A percentile compares a stretch with the other conserved stretches of the same genome.
phyloP scores from a whole-genome alignment of 2,888 invertebrate genomes.

The Limnephilus marmoratus region DNA sequence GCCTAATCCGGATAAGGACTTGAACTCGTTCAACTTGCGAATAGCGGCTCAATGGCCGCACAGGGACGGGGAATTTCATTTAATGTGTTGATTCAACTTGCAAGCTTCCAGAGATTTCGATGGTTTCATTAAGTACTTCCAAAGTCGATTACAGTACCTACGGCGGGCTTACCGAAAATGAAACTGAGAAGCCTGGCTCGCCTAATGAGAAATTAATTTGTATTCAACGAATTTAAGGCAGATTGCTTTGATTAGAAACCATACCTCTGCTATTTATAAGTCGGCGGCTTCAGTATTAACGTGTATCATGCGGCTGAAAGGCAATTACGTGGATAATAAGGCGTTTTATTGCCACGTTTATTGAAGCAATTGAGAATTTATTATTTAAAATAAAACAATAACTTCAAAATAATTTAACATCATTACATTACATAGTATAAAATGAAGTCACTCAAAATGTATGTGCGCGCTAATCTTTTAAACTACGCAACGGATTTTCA shows the following conservation, averaged over 20 bases:
- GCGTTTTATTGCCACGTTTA: neutral
- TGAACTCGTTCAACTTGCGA: constrained; percentile 48
- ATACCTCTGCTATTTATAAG: neutral
- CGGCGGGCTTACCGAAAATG: constrained; percentile 38
- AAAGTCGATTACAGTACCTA: constrained; percentile 56
- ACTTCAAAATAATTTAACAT: too few relatives aligned
- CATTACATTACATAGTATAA: too few relatives aligned
- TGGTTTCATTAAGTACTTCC: constrained; percentile 58
- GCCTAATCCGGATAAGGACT: constrained; percentile 56
- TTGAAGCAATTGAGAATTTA: neutral
- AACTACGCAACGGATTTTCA: too few relatives aligned
- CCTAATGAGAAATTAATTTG: constrained; percentile 41
- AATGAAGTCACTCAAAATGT: too few relatives aligned
- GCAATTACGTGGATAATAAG: neutral
- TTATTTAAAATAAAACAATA: neutral
- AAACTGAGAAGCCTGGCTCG: constrained; percentile 23
- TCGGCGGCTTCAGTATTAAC: neutral
- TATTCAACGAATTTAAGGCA: neutral
- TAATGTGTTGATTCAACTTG: constrained; percentile 58
- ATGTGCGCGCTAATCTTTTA: too few relatives aligned
- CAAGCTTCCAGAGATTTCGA: constrained; percentile 45
- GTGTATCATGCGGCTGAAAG: neutral
- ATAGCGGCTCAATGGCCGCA: constrained; percentile 41
- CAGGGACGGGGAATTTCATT: constrained; percentile 42
- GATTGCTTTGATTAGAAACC: constrained; percentile 2